Evolutionary conservation across 2,797 vertebrate genomes (phyloP).

Genomic region (Corythornis leucogaster): DNA sequence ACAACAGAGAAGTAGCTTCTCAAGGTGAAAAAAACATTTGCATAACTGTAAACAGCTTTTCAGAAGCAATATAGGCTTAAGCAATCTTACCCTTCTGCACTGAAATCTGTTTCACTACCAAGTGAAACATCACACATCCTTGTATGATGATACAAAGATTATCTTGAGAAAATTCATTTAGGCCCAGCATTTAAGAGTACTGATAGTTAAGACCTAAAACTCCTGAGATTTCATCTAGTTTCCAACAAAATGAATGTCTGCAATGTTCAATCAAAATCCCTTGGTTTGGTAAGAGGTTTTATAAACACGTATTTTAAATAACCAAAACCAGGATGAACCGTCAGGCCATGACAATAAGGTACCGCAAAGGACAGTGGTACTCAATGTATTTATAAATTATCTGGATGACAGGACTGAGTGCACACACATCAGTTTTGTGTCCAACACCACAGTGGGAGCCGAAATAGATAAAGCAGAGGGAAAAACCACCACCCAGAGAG

Average conservation of each 20-base stretch:
- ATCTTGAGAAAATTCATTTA: not conserved
- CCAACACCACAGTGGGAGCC: not conserved
- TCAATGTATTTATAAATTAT: not conserved
- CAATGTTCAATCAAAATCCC: not conserved
- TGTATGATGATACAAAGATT: not conserved
- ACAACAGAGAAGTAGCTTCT: not conserved
- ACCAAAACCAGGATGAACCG: not conserved
- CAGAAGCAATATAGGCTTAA: not conserved
- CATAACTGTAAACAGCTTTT: constrained; percentile 15
- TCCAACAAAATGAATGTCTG: not conserved
- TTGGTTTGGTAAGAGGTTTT: not conserved
- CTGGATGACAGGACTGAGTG: rapidly evolving
- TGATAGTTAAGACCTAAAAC: not conserved
- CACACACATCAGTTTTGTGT: not conserved
- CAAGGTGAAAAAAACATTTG: not conserved
- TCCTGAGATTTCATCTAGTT: not conserved
- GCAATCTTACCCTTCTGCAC: not conserved
- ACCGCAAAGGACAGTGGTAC: not conserved
- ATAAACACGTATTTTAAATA: not conserved
- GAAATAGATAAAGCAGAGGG: not conserved
- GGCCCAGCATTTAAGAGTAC: not conserved
- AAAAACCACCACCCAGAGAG: not conserved
- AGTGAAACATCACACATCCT: not conserved
- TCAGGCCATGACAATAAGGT: not conserved
- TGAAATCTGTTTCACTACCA: not conserved